phyloP scores from a whole-genome alignment of 2,797 vertebrate species.

The Squalus acanthias region DNA sequence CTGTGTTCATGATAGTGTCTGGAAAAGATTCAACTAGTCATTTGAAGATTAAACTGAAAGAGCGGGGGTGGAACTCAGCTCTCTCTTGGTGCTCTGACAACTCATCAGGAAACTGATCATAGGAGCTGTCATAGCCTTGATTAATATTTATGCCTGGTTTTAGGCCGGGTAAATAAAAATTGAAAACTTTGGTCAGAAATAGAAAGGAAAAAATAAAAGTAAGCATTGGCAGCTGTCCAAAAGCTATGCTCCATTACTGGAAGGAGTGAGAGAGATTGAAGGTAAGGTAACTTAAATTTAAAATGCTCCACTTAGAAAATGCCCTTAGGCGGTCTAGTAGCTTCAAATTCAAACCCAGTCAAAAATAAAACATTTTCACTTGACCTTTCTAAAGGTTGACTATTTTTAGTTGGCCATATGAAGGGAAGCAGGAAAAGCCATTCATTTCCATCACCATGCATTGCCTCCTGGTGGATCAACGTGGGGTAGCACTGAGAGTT shows the following conservation, averaged over 20 bases:
- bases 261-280: constrained; percentile 14
- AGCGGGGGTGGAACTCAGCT: neutral
- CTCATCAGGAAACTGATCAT: neutral
- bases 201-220: neutral
- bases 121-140: neutral
- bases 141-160: neutral
- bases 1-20: neutral
- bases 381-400: constrained; percentile 7
- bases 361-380: constrained; percentile 10
- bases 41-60: neutral
- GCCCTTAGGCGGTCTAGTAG: neutral
- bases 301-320: constrained; percentile 6
- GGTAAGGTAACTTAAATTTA: neutral
- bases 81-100: neutral
- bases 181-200: neutral
- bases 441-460: neutral
- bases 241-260: neutral
- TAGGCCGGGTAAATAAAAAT: neutral
- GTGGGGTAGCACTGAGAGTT: neutral
- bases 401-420: neutral
- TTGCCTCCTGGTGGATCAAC: neutral
- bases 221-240: neutral
- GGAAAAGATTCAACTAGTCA: neutral
- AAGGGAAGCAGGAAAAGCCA: neutral
- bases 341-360: neutral